Evolutionary conservation across 2,888 invertebrate species (phyloP), one percentile per base, ranked within the genome.

Genomic region (Drosophila infuscata): DNA sequence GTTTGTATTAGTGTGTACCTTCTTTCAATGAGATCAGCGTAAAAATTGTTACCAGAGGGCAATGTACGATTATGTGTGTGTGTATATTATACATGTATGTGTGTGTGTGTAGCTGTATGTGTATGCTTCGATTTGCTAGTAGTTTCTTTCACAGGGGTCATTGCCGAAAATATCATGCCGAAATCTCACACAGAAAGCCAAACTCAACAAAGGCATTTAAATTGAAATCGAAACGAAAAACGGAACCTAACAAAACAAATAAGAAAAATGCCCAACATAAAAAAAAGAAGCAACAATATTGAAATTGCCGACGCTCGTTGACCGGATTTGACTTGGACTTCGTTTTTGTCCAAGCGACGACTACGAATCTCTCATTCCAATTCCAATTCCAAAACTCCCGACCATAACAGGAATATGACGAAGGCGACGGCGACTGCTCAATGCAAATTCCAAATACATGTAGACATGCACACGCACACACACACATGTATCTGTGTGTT

Each of bases 11-110:
- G 59, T 62, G 53, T 72, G 64, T 74, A 60, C 62, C 77, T 84
- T 76, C 74, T 81, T 89, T 85, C 83, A 88, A 88, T 86, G 86
- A 86, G 89, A 89, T 86, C 90, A 86, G 86, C 88, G 90, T 76
- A 79, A 54, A 67, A 67, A 43, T 73, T 80, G 73, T 82, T 67
- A 64, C 49, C 73, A 67, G 84, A 89, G 84, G 84, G 84, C 84
- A 89, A 89, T 67, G 84, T 87, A 85, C 84, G 84, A 85, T 85
- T 89, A 82, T 77, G 57, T 70, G 59, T 68, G 36, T 58, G 61
- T 20, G 20, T 43, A 43, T 43, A 15, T 20, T 46, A 25, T 25
- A 46, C 9, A 15, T 4, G 15, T 46, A 25, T 3, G 4, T 49
- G 15, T 29, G 35, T 41, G n/a, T 51, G 35, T 51, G 51, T 25